A percentile compares a stretch with the other conserved stretches of the same genome.
phyloP scores from a whole-genome alignment of 2,113 vertebrate species.

The Verasper variegatus region DNA sequence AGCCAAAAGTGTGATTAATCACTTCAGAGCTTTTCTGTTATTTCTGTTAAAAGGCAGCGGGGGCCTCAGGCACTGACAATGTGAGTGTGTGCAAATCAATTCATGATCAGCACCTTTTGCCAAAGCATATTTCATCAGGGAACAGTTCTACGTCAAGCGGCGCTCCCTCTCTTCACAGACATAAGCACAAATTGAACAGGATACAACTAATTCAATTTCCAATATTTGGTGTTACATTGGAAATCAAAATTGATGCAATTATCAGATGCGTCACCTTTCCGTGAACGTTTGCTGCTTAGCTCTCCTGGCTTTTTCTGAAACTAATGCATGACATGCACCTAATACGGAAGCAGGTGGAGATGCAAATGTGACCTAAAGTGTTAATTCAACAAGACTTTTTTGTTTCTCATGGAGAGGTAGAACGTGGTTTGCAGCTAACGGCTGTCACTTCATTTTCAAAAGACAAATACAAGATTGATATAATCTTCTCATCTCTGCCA shows the following conservation, averaged over 20 bases:
- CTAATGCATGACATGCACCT: neutral
- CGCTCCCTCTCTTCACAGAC: neutral
- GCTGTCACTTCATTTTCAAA: neutral
- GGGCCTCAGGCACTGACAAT: neutral
- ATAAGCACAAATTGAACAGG: neutral
- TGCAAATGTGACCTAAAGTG: neutral
- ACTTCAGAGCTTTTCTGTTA: slow-evolving; percentile 38
- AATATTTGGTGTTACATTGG: neutral
- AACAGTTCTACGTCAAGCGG: neutral
- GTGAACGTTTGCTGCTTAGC: neutral
- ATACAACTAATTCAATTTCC: neutral
- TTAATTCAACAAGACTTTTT: neutral
- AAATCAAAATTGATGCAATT: neutral
- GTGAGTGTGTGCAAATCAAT: slow-evolving; percentile 10
- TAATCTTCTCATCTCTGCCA: neutral
- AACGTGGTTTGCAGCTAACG: neutral
- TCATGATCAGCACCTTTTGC: slow-evolving; percentile 14
- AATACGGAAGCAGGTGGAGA: neutral
- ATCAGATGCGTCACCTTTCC: neutral
- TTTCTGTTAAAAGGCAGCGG: slow-evolving; percentile 31
- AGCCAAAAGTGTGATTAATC: slow-evolving; percentile 43
- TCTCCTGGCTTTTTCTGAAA: neutral
- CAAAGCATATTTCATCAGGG: neutral
- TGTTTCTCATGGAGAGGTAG: neutral
- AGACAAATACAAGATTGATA: neutral